phyloP scores from a whole-genome alignment of 1,140 invertebrate genomes.

The Rhagoletis pomonella region DNA sequence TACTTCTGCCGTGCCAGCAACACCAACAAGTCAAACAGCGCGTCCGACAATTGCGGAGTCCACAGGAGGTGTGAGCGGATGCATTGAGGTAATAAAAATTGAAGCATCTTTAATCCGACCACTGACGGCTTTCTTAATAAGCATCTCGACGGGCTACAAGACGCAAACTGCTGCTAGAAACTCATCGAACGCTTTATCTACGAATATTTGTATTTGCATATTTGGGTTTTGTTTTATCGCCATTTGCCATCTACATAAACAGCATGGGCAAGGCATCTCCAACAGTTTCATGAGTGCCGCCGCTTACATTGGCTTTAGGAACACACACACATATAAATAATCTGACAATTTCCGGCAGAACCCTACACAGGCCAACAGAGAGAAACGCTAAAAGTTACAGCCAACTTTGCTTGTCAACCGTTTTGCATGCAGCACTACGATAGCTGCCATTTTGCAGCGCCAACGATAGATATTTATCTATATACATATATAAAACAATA shows the following conservation, averaged over 20 bases:
- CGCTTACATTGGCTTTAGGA: no score
- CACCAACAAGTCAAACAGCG: slow-evolving; percentile 11
- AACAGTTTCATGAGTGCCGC: not conserved
- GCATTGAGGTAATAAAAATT: slow-evolving; percentile 38
- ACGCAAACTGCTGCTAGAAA: not conserved
- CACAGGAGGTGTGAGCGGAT: slow-evolving; percentile 48
- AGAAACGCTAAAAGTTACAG: not conserved
- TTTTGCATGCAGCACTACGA: not conserved
- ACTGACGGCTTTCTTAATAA: slow-evolving; percentile 39
- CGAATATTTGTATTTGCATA: not conserved
- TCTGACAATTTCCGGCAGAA: not conserved
- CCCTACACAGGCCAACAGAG: not conserved
- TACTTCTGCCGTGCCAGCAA: not conserved
- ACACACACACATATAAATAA: no score
- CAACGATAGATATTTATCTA: not conserved
- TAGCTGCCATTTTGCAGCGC: not conserved
- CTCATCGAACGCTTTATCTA: not conserved
- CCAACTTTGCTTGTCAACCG: not conserved
- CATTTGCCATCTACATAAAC: not conserved
- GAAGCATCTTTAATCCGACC: slow-evolving; percentile 18
- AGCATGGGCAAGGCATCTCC: not conserved
- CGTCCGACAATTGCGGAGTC: slow-evolving; percentile 5
- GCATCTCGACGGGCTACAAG: slow-evolving; percentile 18
- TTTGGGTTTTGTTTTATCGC: slow-evolving; percentile 11
- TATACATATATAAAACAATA: no score